Evolutionary conservation across 2,113 vertebrate species (phyloP).

Genomic region (Miniopterus natalensis): DNA sequence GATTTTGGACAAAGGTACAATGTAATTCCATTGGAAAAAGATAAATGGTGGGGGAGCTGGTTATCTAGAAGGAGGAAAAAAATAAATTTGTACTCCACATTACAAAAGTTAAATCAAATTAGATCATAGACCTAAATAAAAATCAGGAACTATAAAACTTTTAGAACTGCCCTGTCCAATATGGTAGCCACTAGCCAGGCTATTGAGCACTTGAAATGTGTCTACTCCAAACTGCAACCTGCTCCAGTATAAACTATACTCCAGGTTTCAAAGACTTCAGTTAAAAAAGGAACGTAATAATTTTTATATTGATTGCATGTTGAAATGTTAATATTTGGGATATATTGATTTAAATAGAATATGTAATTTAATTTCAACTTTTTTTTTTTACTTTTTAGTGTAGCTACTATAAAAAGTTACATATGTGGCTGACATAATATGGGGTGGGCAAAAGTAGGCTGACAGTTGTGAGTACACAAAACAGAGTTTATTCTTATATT

Average conservation of each 20-base stretch:
- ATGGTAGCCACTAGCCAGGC: background rate
- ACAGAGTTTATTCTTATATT: background rate
- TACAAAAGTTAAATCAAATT: background rate
- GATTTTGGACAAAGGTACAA: background rate
- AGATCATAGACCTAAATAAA: conserved; percentile 22
- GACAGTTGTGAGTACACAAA: background rate
- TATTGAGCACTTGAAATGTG: background rate
- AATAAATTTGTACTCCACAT: background rate
- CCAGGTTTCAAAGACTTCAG: background rate
- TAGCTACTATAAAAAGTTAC: conserved; percentile 19
- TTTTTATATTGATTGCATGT: background rate
- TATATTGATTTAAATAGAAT: background rate
- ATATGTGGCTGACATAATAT: background rate
- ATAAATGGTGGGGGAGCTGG: background rate
- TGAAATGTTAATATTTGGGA: conserved; percentile 23
- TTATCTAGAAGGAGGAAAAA: background rate
- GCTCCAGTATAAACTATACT: background rate
- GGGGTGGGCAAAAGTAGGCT: background rate
- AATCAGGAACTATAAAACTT: background rate
- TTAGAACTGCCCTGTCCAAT: background rate
- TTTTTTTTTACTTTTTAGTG: background rate
- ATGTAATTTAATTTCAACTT: background rate
- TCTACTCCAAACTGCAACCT: conserved; percentile 2
- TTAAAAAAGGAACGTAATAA: background rate
- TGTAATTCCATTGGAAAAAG: background rate